Conservation (phyloP, 2,797 vertebrate genomes). For the Orientallactaga sibirica region DNA sequence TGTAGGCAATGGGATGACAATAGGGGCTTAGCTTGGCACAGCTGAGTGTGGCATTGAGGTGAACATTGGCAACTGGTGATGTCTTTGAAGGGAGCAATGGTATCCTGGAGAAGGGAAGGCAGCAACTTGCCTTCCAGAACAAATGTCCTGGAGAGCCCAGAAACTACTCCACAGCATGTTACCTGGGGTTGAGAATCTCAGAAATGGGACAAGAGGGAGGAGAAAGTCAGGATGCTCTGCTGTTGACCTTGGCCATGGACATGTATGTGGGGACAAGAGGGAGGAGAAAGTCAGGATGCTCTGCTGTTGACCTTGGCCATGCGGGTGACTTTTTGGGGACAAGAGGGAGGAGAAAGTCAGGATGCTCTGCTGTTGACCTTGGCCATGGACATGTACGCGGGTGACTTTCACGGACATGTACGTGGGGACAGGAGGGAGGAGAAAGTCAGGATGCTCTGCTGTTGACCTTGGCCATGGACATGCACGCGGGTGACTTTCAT, state of each 20-base stretch:
- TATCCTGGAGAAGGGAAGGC: rapidly evolving
- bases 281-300: no score
- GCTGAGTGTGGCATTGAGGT: not conserved
- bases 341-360: no score
- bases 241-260: not conserved
- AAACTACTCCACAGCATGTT: not conserved
- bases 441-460: not conserved
- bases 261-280: no score
- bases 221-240: not conserved
- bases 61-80: not conserved
- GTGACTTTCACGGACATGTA: no score
- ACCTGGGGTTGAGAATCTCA: not conserved
- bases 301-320: not conserved
- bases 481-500: no score
- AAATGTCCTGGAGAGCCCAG: not conserved
- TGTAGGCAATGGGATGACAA: not conserved
- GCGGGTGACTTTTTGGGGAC: no score
- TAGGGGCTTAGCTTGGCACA: no score
- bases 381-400: no score
- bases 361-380: not conserved
- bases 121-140: not conserved
- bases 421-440: no score
- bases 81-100: not conserved
- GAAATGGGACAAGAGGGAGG: not conserved
- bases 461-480: not conserved